These are phyloP conservation scores for Hipparchia semele DNA, from an alignment of 2,888 invertebrate species.

Conservation along the genomic window DNA sequence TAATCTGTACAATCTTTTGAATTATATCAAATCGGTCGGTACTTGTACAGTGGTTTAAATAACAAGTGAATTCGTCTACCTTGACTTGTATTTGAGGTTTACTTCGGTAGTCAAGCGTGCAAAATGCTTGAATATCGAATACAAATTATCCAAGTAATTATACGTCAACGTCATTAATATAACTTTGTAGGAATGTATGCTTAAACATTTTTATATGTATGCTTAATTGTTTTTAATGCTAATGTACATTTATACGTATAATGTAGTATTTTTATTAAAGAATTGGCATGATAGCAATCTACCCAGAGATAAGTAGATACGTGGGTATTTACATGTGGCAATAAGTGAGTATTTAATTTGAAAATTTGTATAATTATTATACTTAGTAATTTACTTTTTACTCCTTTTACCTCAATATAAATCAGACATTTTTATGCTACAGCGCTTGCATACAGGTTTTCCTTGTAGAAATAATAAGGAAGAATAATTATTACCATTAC, in stretches of 20 bases:
- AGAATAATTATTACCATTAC: too few relatives aligned
- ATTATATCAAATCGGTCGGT: too few relatives aligned
- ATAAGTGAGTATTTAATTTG: too few relatives aligned
- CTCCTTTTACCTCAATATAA: too few relatives aligned
- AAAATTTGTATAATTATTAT: too few relatives aligned
- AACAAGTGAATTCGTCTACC: constrained; percentile 4
- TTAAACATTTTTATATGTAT: constrained; percentile 18
- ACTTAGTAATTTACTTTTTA: too few relatives aligned
- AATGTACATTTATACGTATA: background rate
- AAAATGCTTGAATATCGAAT: constrained; percentile 2
- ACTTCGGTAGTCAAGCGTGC: constrained; percentile 16
- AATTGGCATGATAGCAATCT: background rate
- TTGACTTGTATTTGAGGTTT: constrained; percentile 2
- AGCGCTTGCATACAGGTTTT: too few relatives aligned
- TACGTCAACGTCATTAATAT: background rate
- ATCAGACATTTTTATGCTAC: too few relatives aligned
- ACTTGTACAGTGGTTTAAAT: background rate
- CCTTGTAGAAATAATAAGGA: too few relatives aligned
- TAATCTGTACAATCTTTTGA: too few relatives aligned
- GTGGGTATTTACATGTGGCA: too few relatives aligned
- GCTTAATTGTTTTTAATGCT: constrained; percentile 1
- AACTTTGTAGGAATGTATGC: background rate
- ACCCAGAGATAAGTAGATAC: background rate
- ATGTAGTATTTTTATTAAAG: background rate
- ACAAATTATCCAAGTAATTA: constrained; percentile 3